Conservation (phyloP, 2,888 invertebrate genomes). For the Sepioteuthis lessoniana region DNA sequence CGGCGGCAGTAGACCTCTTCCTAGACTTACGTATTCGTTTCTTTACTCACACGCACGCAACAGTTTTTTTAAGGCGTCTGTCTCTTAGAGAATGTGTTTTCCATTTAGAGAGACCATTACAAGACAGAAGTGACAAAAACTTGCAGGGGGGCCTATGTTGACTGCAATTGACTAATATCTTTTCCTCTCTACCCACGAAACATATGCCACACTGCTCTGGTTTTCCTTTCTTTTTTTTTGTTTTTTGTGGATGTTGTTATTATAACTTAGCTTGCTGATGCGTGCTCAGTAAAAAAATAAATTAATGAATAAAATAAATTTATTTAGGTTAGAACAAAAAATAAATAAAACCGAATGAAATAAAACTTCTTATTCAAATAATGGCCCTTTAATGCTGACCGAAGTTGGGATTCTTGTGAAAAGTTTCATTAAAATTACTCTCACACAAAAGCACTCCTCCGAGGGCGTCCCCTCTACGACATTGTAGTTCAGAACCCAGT, state of each 20-base stretch:
- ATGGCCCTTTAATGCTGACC: background rate
- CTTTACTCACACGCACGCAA: background rate
- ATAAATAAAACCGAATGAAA: no score
- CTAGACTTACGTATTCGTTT: background rate
- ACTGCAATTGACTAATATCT: background rate
- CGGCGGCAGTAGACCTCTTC: background rate
- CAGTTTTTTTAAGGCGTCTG: background rate
- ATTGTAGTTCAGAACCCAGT: no score
- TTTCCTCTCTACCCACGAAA: background rate
- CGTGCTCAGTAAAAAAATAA: background rate
- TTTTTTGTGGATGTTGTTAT: background rate
- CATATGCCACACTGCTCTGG: background rate
- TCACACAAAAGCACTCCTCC: no score
- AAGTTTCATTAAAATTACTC: no score
- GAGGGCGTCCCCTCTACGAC: no score
- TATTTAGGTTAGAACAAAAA: background rate
- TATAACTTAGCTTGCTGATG: background rate
- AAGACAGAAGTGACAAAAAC: background rate
- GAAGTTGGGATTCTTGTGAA: background rate
- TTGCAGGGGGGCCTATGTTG: background rate
- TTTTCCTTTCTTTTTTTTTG: background rate
- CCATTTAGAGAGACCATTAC: slow-evolving; percentile 33
- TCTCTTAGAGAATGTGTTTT: background rate
- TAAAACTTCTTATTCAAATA: background rate
- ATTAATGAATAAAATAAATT: background rate